A percentile compares a stretch with the other conserved stretches of the same genome.
Conservation (phyloP, 2,113 vertebrate species). For the Mastomys coucha region DNA sequence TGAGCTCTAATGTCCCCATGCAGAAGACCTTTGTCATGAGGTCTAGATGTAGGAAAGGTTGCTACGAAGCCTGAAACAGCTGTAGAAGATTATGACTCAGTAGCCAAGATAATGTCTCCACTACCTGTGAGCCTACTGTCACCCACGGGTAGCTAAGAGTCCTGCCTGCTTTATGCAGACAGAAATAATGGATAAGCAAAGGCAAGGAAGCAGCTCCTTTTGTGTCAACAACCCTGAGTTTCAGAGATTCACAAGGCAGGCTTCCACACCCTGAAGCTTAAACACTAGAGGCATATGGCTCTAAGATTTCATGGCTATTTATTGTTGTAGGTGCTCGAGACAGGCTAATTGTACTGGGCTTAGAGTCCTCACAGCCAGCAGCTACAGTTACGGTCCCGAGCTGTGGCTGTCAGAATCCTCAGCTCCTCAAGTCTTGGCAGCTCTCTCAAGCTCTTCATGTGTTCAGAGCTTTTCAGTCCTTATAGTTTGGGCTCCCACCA, state of each 20-base stretch:
- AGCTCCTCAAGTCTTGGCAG: background rate
- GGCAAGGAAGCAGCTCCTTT: background rate
- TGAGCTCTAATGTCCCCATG: background rate
- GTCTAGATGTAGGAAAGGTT: background rate
- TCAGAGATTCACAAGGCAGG: background rate
- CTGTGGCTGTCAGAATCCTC: background rate
- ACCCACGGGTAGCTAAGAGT: background rate
- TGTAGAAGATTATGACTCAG: background rate
- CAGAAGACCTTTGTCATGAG: background rate
- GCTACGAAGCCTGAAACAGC: background rate
- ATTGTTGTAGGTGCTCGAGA: background rate
- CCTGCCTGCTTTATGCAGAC: background rate
- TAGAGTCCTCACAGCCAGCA: background rate
- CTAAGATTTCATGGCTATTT: background rate
- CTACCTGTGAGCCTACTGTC: background rate
- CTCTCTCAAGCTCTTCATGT: background rate
- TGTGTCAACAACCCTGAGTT: background rate
- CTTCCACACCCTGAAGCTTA: background rate
- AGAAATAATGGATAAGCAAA: background rate
- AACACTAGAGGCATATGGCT: background rate
- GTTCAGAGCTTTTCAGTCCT: background rate
- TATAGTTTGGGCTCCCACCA: background rate
- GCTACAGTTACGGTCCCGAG: background rate
- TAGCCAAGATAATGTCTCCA: background rate
- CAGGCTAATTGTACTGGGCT: background rate